Base-by-base conservation (phyloP, 1,140 invertebrate genomes). In the Pemphigus obesinymphae region DNA sequence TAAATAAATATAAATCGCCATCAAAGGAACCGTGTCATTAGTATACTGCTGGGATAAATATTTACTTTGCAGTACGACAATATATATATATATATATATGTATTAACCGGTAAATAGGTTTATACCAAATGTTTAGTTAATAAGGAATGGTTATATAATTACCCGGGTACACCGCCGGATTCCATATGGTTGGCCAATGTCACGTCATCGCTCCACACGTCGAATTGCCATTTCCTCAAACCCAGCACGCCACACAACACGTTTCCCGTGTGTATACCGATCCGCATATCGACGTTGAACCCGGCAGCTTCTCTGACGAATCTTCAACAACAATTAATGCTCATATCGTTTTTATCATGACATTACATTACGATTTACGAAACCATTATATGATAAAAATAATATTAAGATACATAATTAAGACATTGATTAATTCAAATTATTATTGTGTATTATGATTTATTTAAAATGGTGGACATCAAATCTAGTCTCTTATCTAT, bases 131-230 rank as follows among this genome's bases (percentile, higher is more conserved):
- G 53, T 29, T 26, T 31, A 15, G 26, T 61, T 61, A 61, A 13
- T 37, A 68, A 43, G 10, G 37, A 45, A 29, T 5, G 23, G 8
- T 73, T 29, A n/a, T 17, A 31, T 45, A 88, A 90, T 91, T 87
- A 97, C 96, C 97, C 96, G 13, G 97, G 95, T 68, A 96, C 90
- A 73, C 97, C 97, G 20, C 95, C 95, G 58, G 96, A 95, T 88
- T 99, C 97, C 96, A 99, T 97, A 85, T 97, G 94, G 89, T 98
- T 98, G 70, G 97, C 97, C 7, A 98, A 89, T 26, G 96, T 97
- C 85, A 98, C 97, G 88, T 99, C 97, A 89, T 97, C 95, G 84
- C 95, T 97, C 96, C 97, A 99, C 50, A 99, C 96, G 88, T 99
- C 97, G 88, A 96, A 99, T 90, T 99, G 97, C 97, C 96, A 99